Evolutionary conservation across 2,113 vertebrate species (phyloP).

Genomic region (Corythornis madagascariensis): DNA sequence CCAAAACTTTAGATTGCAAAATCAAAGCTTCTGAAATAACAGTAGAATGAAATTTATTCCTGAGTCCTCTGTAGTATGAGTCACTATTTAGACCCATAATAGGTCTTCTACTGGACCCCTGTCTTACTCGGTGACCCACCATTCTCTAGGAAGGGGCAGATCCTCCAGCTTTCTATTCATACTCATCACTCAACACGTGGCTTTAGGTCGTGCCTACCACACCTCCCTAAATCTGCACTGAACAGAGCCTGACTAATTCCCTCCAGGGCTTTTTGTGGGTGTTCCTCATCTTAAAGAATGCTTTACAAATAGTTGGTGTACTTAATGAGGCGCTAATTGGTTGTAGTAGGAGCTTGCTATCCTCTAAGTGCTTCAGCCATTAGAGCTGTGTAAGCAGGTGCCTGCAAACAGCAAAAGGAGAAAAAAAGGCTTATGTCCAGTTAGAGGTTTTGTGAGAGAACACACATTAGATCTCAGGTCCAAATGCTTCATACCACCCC

Average conservation of each 20-base stretch:
- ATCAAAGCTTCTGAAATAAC: not conserved
- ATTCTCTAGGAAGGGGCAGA: not conserved
- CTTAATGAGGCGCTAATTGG: not conserved
- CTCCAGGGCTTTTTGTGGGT: slow-evolving; percentile 30
- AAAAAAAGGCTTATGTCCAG: not conserved
- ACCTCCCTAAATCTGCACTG: not conserved
- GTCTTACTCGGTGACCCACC: too few species aligned
- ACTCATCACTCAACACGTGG: not conserved
- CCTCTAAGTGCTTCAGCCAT: not conserved
- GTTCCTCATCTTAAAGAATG: not conserved
- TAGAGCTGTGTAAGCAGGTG: not conserved
- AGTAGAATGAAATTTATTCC: not conserved
- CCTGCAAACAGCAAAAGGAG: not conserved
- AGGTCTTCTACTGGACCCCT: not conserved
- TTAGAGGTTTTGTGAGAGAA: not conserved
- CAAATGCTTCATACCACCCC: not conserved
- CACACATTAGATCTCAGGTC: not conserved
- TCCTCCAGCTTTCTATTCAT: not conserved
- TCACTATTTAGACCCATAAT: rapidly evolving
- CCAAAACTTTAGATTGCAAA: not conserved
- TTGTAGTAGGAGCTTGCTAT: not conserved
- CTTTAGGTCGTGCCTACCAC: slow-evolving; percentile 14
- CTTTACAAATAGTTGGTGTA: not conserved
- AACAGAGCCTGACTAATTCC: slow-evolving; percentile 26
- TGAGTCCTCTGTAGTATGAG: not conserved